phyloP scores from a whole-genome alignment of 2,113 vertebrate genomes.

The Halcyon malimbica region DNA sequence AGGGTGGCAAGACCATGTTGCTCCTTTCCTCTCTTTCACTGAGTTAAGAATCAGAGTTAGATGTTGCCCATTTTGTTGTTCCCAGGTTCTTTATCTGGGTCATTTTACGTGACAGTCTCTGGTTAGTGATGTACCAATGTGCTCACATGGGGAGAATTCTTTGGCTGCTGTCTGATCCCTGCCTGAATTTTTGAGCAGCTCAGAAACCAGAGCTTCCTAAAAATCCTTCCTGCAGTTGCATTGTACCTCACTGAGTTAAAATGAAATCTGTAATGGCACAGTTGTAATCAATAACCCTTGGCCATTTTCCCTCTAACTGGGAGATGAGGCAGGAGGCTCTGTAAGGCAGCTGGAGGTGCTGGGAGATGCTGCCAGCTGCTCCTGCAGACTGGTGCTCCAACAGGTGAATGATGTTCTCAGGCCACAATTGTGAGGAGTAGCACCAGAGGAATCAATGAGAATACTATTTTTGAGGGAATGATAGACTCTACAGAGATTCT shows the following conservation, averaged over 20 bases:
- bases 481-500: conserved; percentile 3
- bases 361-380: conserved; percentile 12
- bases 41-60: not conserved
- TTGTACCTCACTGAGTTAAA: not conserved
- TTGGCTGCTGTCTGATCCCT: not conserved
- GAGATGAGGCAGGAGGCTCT: not conserved
- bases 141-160: not conserved
- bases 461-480: conserved; percentile 61
- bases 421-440: not conserved
- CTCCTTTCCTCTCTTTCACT: not conserved
- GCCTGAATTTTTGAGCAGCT: not conserved
- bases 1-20: fast-evolving
- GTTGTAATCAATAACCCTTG: conserved; percentile 18
- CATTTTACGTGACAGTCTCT: not conserved
- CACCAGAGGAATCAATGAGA: conserved; percentile 41
- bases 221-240: not conserved
- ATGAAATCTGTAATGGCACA: not conserved
- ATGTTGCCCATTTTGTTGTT: not conserved
- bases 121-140: not conserved
- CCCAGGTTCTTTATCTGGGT: not conserved
- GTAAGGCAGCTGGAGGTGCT: not conserved
- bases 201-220: not conserved
- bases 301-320: not conserved
- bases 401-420: conserved; percentile 32
- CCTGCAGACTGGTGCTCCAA: conserved; percentile 13